Evolutionary conservation across 2,888 invertebrate genomes (phyloP), one percentile per base, ranked within the genome.

Genomic region (Drosophila multiciliata): DNA sequence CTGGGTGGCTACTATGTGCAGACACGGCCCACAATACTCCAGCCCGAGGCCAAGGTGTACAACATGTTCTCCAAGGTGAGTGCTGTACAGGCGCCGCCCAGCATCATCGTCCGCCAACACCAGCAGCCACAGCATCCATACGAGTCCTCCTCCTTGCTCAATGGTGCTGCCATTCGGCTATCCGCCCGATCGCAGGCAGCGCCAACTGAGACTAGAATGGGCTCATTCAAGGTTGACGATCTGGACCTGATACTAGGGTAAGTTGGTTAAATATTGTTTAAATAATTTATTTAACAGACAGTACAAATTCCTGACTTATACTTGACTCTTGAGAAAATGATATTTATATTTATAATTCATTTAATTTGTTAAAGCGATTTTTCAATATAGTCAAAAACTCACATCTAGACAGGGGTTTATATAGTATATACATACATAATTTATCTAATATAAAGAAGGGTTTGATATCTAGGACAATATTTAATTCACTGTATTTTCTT

Each of bases 161-260:
- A 73, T 49, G 90, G 78, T 12, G 79, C 78, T 15, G 81, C 80
- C 29, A 65, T 86, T 15, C 67, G 74, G 20, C 59, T 87, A 11
- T 87, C 91, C n/a, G 88, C 84, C 5, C 80, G 88, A 33, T 79
- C 90, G 1, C 80, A 78, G 15, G 62, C 62, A 9, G 66, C 42
- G 2, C 80, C 71, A 9, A 15, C 65, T 49, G 80, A 83, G 9
- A 17, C 65, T 6, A 75, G 68, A 20, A 15, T 57, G 4, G 65
- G 57, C 32, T 36, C 66, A 3, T 33, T 73, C 1, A 88, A 86
- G 40, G 73, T 73, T 1, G 90, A 86, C 33, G 90, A 90, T 61
- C 49, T 86, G 52, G 96, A 96, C 7, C 95, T 96, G 86, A 95
- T 96, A 78, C 93, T 97, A 76, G 96, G 96, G 97, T 96, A 91